phyloP scores from a whole-genome alignment of 2,888 invertebrate genomes.

The Agriopis leucophaearia region DNA sequence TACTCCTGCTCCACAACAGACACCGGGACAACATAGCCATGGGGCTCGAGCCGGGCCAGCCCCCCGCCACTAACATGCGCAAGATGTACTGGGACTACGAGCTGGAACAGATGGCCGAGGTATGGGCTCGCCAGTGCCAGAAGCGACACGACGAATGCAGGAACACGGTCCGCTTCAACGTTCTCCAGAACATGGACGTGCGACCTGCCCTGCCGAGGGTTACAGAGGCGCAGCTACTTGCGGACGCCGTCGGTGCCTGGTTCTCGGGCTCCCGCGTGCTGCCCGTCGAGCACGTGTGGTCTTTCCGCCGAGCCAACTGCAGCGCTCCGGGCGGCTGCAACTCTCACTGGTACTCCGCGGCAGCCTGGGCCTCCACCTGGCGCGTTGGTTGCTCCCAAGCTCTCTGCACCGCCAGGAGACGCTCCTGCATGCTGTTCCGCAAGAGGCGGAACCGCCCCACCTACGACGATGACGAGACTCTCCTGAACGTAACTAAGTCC shows the following conservation, averaged over 20 bases:
- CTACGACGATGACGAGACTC: constrained; percentile 9
- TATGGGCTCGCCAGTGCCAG: constrained; percentile 82
- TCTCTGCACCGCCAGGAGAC: constrained; percentile 71
- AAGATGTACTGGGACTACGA: constrained; percentile 85
- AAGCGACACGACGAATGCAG: constrained; percentile 82
- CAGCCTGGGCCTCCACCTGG: constrained; percentile 82
- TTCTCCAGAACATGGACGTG: constrained; percentile 80
- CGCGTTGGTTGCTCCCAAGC: constrained; percentile 79
- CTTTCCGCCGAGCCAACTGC: constrained; percentile 73
- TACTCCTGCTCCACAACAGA: constrained; percentile 76
- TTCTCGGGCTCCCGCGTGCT: constrained; percentile 76
- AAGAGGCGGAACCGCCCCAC: constrained; percentile 54
- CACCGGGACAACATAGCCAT: constrained; percentile 80
- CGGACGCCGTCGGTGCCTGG: constrained; percentile 79
- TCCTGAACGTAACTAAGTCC: constrained; percentile 45
- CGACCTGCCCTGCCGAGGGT: constrained; percentile 71
- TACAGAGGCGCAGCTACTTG: constrained; percentile 77
- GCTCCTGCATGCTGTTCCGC: constrained; percentile 69
- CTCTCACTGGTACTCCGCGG: constrained; percentile 77
- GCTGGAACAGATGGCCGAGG: constrained; percentile 77
- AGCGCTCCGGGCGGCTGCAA: constrained; percentile 78
- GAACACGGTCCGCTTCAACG: constrained; percentile 77
- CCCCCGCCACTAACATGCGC: constrained; percentile 81
- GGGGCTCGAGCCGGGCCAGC: constrained; percentile 80
- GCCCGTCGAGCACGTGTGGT: constrained; percentile 72